Percentiles rank a stretch among this genome's conserved stretches.
These are phyloP conservation scores for Aphelenchoides fujianensis DNA, from an alignment of 1,140 invertebrate species.

Conservation along the genomic window DNA sequence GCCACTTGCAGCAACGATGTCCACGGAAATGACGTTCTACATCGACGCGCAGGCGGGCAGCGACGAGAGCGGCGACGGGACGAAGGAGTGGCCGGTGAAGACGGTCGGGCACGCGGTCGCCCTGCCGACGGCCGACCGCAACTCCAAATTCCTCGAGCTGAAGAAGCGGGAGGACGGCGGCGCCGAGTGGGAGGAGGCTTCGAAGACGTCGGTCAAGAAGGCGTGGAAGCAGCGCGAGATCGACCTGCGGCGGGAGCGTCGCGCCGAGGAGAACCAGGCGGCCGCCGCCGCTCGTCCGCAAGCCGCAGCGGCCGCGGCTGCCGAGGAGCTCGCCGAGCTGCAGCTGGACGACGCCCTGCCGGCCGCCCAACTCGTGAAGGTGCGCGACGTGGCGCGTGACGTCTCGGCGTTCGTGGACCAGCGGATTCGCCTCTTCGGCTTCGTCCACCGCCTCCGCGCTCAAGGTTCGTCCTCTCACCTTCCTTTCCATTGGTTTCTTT, in stretches of 20 bases:
- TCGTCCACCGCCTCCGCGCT: conserved; percentile 85
- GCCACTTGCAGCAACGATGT: too few relatives aligned
- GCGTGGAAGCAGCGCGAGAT: conserved; percentile 72
- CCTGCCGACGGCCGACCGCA: conserved; percentile 70
- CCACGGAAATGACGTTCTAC: conserved; percentile 1
- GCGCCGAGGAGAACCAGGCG: conserved; percentile 23
- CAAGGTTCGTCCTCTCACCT: conserved; percentile 70
- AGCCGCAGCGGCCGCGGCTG: conserved; percentile 11
- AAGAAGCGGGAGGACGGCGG: conserved; percentile 51
- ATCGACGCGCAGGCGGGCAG: conserved; percentile 67
- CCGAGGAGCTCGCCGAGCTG: conserved; percentile 65
- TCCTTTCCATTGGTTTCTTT: too few relatives aligned
- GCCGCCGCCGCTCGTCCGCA: too few relatives aligned
- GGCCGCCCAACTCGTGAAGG: conserved; percentile 74
- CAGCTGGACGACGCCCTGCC: conserved; percentile 76
- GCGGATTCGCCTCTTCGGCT: conserved; percentile 82
- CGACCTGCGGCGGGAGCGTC: conserved; percentile 37
- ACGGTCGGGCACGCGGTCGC: conserved; percentile 82
- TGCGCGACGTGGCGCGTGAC: conserved; percentile 71
- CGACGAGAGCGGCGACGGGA: conserved; percentile 82
- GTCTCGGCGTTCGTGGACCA: conserved; percentile 66
- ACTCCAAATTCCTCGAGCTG: conserved; percentile 46
- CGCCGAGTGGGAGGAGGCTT: conserved; percentile 73
- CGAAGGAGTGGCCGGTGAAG: conserved; percentile 81
- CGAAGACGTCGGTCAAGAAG: conserved; percentile 92